Conservation (phyloP, 1,140 invertebrate genomes). For the Heterodera carotae region DNA sequence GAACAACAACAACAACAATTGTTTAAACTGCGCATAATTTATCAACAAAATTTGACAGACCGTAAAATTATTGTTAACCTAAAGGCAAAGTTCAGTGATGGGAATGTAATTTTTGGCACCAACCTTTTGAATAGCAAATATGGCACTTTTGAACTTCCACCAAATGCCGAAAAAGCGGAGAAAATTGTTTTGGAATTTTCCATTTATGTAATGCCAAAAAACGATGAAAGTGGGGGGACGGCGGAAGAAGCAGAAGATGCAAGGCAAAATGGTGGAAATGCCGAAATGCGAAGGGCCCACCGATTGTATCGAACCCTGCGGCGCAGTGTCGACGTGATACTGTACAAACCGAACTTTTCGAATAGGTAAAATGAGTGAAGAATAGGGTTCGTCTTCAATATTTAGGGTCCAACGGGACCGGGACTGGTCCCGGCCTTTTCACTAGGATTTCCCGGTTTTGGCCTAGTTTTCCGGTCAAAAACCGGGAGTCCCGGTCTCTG, state of each 20-base stretch:
- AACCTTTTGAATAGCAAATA: not conserved
- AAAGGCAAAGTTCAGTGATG: not conserved
- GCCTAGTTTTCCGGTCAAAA: too few species aligned
- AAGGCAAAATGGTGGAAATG: not conserved
- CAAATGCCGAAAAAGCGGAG: not conserved
- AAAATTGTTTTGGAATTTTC: not conserved
- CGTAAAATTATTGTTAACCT: not conserved
- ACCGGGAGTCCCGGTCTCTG: too few species aligned
- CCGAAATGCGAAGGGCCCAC: too few species aligned
- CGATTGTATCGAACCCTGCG: too few species aligned
- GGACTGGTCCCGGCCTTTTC: too few species aligned
- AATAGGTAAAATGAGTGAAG: too few species aligned
- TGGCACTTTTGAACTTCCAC: not conserved
- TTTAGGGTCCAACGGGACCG: too few species aligned
- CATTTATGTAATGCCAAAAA: not conserved
- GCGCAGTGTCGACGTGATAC: not conserved
- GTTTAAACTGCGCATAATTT: not conserved
- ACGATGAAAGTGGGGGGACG: not conserved
- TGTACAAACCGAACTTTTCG: not conserved
- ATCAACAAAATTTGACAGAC: not conserved
- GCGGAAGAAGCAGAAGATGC: not conserved
- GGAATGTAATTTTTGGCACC: not conserved
- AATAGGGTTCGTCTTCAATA: too few species aligned
- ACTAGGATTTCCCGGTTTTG: too few species aligned
- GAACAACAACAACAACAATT: too few species aligned